These are phyloP conservation scores for Cheilosia pagana DNA, from an alignment of 2,888 invertebrate genomes.

Conservation along the genomic window DNA sequence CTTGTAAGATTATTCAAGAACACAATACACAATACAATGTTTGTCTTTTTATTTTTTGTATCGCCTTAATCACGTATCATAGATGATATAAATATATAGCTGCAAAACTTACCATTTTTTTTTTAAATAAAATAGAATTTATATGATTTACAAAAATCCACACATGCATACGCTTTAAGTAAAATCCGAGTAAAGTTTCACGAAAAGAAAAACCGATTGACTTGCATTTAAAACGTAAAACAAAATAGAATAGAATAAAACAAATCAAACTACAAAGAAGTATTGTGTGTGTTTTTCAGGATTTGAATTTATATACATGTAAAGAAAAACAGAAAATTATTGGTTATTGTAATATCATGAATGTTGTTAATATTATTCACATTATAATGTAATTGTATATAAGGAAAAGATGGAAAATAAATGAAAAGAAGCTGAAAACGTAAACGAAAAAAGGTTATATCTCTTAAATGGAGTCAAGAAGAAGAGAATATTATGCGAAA, in stretches of 20 bases:
- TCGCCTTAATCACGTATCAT: conserved; percentile 34
- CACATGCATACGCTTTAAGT: conserved; percentile 62
- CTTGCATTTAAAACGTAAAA: conserved; percentile 65
- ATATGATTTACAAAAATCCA: conserved; percentile 45
- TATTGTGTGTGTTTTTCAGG: conserved; percentile 75
- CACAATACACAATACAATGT: conserved; percentile 45
- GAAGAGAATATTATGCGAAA: conserved; percentile 14
- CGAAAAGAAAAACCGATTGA: conserved; percentile 24
- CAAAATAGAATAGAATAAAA: conserved; percentile 22
- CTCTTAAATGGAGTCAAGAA: conserved; percentile 49
- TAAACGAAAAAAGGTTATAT: conserved; percentile 47
- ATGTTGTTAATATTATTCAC: conserved; percentile 82
- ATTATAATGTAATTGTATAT: conserved; percentile 80
- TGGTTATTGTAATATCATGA: conserved; percentile 79
- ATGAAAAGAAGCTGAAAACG: conserved; percentile 63
- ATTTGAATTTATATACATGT: conserved; percentile 70
- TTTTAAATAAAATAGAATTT: conserved; percentile 40
- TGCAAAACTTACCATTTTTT: conserved; percentile 23
- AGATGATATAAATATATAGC: conserved; percentile 12
- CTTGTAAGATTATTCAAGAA: conserved; percentile 42
- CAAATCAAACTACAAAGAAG: conserved; percentile 45
- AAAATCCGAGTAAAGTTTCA: conserved; percentile 52
- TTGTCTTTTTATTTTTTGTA: conserved; percentile 7
- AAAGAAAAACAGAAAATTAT: conserved; percentile 42
- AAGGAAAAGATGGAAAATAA: conserved; percentile 78